Evolutionary conservation across 2,797 vertebrate species (phyloP), one percentile per base, ranked within the genome.

Genomic region (Ctenochaetus hawaiiensis): DNA sequence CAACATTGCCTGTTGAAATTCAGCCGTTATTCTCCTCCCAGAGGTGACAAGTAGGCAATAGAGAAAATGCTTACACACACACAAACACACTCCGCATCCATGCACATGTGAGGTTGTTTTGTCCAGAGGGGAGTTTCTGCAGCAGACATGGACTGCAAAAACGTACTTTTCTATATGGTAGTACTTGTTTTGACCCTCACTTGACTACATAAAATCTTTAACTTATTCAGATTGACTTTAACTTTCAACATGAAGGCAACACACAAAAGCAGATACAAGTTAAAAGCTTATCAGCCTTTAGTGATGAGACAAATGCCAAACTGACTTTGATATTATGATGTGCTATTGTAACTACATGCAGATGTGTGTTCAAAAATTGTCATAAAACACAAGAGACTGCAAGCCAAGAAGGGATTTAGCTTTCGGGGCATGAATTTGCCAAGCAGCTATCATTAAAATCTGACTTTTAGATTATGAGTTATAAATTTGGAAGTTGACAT

Each of bases 1-100:
- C 90, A 92, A 77, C 65, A 83, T 41, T 22, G 49, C 41, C 71
- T 77, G 77, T 63, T 78, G 65, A 66, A 75, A 78, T 79, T 62
- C 86, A 81, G 77, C 61, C 14, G 18, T 81, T 63, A 69, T 18
- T 81, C 72, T 67, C 43, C 43, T 63, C 57, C 48, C 62, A 67
- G 81, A 79, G 72, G 70, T 78, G 81, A 88, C 72, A 67, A 69
- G 75, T 54, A 48, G 69, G 83, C 75, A 22, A 43, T 26, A 56
- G 58, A 83, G 61, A 76, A 72, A 77, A 74, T 43, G 39, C 49
- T 14, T 53, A 20, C 43, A 37, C 62, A 54, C 39, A 52, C 77
- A 57, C 72, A 39, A 14, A 60, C 9, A 64, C 65, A 39, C 34
- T 49, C 23, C 23, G 26, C 62, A 62, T 20, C 23, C 66, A 18